Base-by-base conservation (phyloP, 92 coral and sea anemone species). In the Porites divaricata region DNA sequence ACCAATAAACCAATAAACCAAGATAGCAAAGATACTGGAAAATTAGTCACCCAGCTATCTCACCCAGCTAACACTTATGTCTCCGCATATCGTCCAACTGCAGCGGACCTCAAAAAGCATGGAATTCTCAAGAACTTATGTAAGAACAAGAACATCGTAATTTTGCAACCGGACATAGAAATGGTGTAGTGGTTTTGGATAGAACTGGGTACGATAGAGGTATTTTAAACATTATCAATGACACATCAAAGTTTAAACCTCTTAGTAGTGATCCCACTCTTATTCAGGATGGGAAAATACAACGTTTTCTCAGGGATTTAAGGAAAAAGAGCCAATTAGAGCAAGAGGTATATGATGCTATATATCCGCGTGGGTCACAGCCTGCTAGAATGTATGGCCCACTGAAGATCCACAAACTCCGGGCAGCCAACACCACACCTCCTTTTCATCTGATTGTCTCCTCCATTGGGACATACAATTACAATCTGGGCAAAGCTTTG, bases 331-430 rank as follows among this genome's bases (percentile, higher is more conserved):
- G 19, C 1, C 45, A 66, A 14, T 0, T 22, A 21, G 10, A 2
- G 1, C 21, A 23, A 66, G 45, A 23, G 10, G 13, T 24, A 4
- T 24, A 22, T 11, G 41, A 66, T 16, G 6, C 45, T 14, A 66
- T 66, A 5, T 66, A 66, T 66, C 71, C 71, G 4, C 1, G 1
- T 5, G 81, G 90, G 19, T 86, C 90, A 28, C 90, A 79, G 52
- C 86, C 90, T 3, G 84, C 89, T 25, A 77, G 89, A 22, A 76
- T 85, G 9, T 85, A 85, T 50, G 90, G 86, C 25, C 62, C 80
- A 17, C 90, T 86, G 7, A 86, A 87, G 35, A 73, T 70, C 74
- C 86, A 87, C 66, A 86, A 86, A 45, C 2, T 19, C 2, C 72
- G 82, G 22, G 66, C 75, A 59, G 6, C 82, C 70, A 51, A 75